Evolutionary conservation across 2,797 vertebrate species (phyloP).

Genomic region (Cephalopachus bancanus): DNA sequence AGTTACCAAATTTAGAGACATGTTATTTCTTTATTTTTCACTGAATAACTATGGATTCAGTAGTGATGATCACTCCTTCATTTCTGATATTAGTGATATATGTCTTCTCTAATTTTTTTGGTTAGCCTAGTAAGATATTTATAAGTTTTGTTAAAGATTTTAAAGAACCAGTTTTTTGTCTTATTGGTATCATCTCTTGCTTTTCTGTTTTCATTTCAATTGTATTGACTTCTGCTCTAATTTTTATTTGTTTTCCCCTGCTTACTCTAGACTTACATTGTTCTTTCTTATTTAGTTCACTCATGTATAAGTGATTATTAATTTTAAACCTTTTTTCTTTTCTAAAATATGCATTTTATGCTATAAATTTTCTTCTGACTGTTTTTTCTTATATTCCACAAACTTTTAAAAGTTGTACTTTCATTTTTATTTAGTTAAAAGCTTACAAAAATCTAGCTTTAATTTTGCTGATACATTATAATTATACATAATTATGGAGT

Average conservation of each 20-base stretch:
- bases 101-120: not conserved
- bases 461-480: too few relatives aligned
- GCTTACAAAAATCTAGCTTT: too few relatives aligned
- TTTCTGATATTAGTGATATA: not conserved
- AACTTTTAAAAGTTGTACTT: not conserved
- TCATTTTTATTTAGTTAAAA: not conserved
- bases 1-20: not conserved
- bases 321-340: not conserved
- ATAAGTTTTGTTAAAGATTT: not conserved
- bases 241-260: not conserved
- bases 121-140: not conserved
- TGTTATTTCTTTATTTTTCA: not conserved
- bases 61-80: not conserved
- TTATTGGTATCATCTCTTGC: not conserved
- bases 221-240: not conserved
- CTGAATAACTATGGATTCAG: not conserved
- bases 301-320: not conserved
- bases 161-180: not conserved
- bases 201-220: not conserved
- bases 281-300: not conserved
- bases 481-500: too few relatives aligned
- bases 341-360: not conserved
- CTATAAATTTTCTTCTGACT: not conserved
- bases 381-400: not conserved
- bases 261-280: not conserved